Evolutionary conservation across 2,888 invertebrate genomes (phyloP), one percentile per base, ranked within the genome.

Genomic region (Melanargia galathea): DNA sequence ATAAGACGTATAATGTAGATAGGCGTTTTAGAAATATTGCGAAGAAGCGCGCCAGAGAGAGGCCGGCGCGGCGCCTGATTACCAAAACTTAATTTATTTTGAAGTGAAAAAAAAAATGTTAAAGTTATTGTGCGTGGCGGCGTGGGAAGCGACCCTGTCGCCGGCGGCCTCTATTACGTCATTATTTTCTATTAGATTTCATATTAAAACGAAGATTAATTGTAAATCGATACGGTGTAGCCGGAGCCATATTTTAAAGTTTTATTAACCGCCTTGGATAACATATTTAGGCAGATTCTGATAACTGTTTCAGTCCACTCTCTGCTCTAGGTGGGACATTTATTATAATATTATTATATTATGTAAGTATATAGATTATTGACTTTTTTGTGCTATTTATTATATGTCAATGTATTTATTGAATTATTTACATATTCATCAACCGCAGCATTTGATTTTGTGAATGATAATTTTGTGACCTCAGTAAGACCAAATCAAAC

Each of bases 81-180:
- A 90, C 88, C 85, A 73, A 91, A 91, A 89, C 85, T 89, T 90
- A 90, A 91, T 91, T 91, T 90, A 89, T 89, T 90, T 91, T 89
- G 80, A 80, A 82, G 76, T 83, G 76, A 76, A 83, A 80, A 84
- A 86, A 87, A 85, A 83, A 80, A 43, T 16, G 74, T 75, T 76
- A 75, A 86, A 88, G 84, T 86, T 59, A 51, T 59, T 86, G 85
- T 87, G 83, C 81, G 85, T 79, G 70, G 77, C 84, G 84, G 84
- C 90, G 90, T 90, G 91, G 91, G 91, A 91, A 90, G 78, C 83
- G 86, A 83, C 83, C 87, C 88, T 90, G 89, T 89, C 87, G 90
- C 91, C 90, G 88, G 77, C 84, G 90, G 90, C 87, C 82, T 85
- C 86, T 81, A 90, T 90, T 91, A 90, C 90, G 87, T 90, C 86